Conservation (phyloP, 1,140 invertebrate genomes). For the Panulirus ornatus region DNA sequence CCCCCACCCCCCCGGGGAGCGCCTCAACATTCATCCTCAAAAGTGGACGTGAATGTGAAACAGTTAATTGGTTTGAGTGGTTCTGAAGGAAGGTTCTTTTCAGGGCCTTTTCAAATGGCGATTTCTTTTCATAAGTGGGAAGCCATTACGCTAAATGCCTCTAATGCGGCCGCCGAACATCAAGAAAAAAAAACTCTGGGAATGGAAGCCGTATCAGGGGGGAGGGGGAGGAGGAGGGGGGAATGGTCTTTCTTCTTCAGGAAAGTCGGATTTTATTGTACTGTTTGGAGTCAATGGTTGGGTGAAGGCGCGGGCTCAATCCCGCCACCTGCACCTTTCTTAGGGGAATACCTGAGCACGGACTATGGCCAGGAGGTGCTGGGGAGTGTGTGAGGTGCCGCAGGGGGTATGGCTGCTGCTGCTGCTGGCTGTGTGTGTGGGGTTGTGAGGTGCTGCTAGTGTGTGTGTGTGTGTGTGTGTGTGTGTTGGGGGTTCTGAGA, state of each 20-base stretch:
- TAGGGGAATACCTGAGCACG: not conserved
- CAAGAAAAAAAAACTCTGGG: constrained; percentile 37
- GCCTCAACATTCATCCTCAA: constrained; percentile 66
- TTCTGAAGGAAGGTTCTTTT: constrained; percentile 72
- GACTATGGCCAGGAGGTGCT: not conserved
- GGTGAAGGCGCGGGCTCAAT: constrained; percentile 4
- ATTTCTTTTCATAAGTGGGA: constrained; percentile 73
- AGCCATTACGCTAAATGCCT: constrained; percentile 72
- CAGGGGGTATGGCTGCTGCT: not conserved
- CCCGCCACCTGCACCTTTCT: constrained; percentile 18
- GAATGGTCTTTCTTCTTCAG: constrained; percentile 36
- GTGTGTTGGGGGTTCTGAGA: not conserved
- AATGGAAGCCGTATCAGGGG: constrained; percentile 7
- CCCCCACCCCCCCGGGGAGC: not conserved
- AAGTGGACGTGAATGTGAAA: constrained; percentile 72
- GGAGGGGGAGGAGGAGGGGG: constrained; percentile 6
- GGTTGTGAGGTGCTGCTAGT: not conserved
- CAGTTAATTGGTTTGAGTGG: constrained; percentile 73
- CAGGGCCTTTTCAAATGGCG: constrained; percentile 66
- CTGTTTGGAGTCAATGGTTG: constrained; percentile 57
- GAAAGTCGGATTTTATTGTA: constrained; percentile 53
- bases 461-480: not conserved
- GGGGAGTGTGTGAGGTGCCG: not conserved
- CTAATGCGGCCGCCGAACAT: constrained; percentile 68
- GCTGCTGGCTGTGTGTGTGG: no score